Evolutionary conservation across 2,113 vertebrate species (phyloP).

Genomic region (Pteropus alecto): DNA sequence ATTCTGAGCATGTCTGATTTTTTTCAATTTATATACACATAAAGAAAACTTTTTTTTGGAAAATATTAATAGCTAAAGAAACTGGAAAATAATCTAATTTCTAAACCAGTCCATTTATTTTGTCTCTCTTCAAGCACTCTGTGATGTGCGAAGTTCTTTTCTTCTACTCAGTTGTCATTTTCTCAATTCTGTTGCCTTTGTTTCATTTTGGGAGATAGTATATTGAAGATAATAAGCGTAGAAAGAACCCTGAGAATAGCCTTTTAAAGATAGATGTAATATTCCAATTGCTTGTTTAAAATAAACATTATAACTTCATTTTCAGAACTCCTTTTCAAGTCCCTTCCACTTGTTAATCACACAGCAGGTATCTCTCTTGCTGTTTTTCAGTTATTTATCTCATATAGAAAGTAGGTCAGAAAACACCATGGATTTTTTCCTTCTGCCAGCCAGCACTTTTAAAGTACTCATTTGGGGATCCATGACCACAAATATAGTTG

Average conservation of each 20-base stretch:
- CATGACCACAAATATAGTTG: constrained; percentile 18
- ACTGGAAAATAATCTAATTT: neutral
- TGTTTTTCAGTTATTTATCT: constrained; percentile 58
- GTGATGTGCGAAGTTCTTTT: neutral
- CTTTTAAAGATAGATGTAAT: neutral
- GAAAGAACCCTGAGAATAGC: neutral
- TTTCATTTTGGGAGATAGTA: neutral
- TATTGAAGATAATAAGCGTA: neutral
- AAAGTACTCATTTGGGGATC: constrained; percentile 55
- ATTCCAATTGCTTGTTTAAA: neutral
- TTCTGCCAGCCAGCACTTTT: constrained; percentile 50
- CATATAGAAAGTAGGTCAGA: constrained; percentile 67
- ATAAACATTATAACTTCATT: constrained; percentile 16
- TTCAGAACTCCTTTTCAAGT: neutral
- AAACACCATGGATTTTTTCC: constrained; percentile 57
- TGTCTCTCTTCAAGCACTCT: neutral
- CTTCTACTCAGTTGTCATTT: neutral
- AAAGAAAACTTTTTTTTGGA: neutral
- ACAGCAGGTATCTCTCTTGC: constrained; percentile 38
- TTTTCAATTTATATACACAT: neutral
- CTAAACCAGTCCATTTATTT: neutral
- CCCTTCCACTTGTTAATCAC: neutral
- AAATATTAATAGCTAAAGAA: neutral
- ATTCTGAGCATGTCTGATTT: neutral
- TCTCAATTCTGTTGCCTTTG: neutral